Evolutionary conservation across 1,140 invertebrate species (phyloP).

Genomic region (Drosophila fuyamai): DNA sequence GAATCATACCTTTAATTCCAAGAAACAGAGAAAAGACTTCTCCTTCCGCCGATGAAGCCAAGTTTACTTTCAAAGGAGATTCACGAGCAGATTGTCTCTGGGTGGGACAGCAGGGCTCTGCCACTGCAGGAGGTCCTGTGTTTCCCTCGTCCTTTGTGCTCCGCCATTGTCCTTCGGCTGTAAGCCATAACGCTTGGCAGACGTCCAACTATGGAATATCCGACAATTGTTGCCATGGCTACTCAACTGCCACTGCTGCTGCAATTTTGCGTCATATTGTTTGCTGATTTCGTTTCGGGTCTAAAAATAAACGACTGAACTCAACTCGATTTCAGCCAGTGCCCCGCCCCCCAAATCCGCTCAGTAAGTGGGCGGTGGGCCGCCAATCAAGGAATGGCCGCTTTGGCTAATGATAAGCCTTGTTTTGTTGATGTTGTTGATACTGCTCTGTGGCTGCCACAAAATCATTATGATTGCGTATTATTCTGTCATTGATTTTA

Average conservation of each 20-base stretch:
- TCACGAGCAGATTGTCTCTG: slow-evolving; percentile 15
- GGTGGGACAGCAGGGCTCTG: slow-evolving; percentile 16
- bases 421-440: slow-evolving; percentile 57
- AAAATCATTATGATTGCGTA: slow-evolving; percentile 69
- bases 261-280: slow-evolving; percentile 79
- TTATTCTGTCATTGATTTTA: slow-evolving; percentile 74
- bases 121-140: slow-evolving; percentile 18
- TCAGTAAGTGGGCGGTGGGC: slow-evolving; percentile 9
- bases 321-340: slow-evolving; percentile 1
- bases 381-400: slow-evolving; percentile 68
- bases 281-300: slow-evolving; percentile 71
- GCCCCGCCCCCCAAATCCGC: background rate
- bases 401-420: slow-evolving; percentile 77
- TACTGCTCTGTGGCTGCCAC: slow-evolving; percentile 45
- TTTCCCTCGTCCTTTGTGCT: background rate
- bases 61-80: slow-evolving; percentile 42
- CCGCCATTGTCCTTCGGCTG: slow-evolving; percentile 17
- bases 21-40: background rate
- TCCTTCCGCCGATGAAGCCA: background rate
- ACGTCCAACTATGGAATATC: slow-evolving; percentile 57
- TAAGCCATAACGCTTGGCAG: slow-evolving; percentile 60
- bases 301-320: slow-evolving; percentile 64
- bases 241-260: slow-evolving; percentile 50
- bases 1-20: background rate
- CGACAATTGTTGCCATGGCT: slow-evolving; percentile 51